Evolutionary conservation across 2,797 vertebrate genomes (phyloP).

Genomic region (Chelidonichthys spinosus): DNA sequence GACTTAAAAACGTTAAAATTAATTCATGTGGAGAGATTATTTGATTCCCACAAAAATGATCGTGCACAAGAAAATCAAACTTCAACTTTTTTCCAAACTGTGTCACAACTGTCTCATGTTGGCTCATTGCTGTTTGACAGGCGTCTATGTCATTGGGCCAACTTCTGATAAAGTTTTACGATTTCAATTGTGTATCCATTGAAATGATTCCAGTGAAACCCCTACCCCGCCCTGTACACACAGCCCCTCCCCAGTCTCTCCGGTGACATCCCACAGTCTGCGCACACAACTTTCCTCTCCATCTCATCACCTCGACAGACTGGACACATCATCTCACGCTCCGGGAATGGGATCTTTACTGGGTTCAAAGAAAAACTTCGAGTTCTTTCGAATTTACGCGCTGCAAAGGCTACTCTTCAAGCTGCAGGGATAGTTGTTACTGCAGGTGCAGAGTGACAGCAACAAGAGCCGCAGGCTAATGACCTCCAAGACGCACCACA

Average conservation of each 20-base stretch:
- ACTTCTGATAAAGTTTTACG: not conserved
- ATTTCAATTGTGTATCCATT: not conserved
- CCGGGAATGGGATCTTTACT: conserved; percentile 86
- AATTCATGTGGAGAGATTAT: not conserved
- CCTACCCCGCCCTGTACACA: conserved; percentile 34
- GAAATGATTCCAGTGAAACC: conserved; percentile 1
- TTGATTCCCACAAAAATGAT: not conserved
- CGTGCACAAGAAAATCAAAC: not conserved
- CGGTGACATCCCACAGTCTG: conserved; percentile 53
- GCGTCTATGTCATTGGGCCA: not conserved
- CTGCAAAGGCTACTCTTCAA: conserved; percentile 85
- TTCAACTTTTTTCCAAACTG: not conserved
- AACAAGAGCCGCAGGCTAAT: conserved; percentile 30
- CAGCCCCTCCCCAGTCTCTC: conserved; percentile 65
- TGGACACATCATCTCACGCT: conserved; percentile 75
- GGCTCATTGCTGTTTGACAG: not conserved
- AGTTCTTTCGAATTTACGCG: conserved; percentile 84
- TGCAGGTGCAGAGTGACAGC: conserved; percentile 47
- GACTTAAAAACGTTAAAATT: not conserved
- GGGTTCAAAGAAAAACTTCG: conserved; percentile 84
- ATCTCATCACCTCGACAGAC: conserved; percentile 63
- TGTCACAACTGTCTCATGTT: not conserved
- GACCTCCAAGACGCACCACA: conserved; percentile 48
- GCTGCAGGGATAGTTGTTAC: conserved; percentile 83
- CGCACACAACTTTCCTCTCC: conserved; percentile 47